Conservation (phyloP, 92 coral and sea anemone species). For the Galaxea fascicularis region DNA sequence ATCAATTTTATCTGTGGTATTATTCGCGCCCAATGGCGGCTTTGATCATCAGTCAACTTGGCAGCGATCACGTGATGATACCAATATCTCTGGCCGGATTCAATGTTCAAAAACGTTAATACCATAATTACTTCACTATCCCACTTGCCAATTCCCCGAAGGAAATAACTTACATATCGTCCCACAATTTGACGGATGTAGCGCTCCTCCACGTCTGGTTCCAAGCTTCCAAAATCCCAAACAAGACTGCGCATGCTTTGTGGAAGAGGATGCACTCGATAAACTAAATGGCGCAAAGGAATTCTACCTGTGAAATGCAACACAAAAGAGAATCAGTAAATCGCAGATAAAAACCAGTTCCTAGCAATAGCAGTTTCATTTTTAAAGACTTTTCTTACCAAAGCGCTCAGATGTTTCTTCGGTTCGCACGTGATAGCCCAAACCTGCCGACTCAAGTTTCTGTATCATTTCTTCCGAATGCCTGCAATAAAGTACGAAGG, state of each 20-base stretch:
- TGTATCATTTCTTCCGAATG: slow-evolving; percentile 86
- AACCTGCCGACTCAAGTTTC: slow-evolving; percentile 89
- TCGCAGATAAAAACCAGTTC: no score
- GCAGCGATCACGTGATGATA: neutral
- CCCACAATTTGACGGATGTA: slow-evolving; percentile 79
- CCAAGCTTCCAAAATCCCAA: slow-evolving; percentile 92
- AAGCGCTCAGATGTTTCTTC: slow-evolving; percentile 78
- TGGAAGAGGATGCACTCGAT: slow-evolving; percentile 84
- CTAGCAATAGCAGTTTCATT: neutral
- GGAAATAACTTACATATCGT: slow-evolving; percentile 64
- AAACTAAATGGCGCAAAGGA: slow-evolving; percentile 83
- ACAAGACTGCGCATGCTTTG: slow-evolving; percentile 85
- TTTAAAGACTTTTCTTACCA: slow-evolving; percentile 43
- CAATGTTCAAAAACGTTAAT: neutral
- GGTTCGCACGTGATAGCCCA: slow-evolving; percentile 85
- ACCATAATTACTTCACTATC: neutral
- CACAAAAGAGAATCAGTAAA: neutral
- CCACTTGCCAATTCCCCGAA: neutral
- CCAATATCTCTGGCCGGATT: no score
- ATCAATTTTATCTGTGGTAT: neutral
- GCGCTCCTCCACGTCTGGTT: slow-evolving; percentile 74
- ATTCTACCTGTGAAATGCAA: slow-evolving; percentile 57
- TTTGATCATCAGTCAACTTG: neutral
- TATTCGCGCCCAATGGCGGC: no score
- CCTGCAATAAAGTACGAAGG: slow-evolving; percentile 36